Evolutionary conservation across 2,797 vertebrate genomes (phyloP), one percentile per base, ranked within the genome.

Genomic region (Crenichthys baileyi): DNA sequence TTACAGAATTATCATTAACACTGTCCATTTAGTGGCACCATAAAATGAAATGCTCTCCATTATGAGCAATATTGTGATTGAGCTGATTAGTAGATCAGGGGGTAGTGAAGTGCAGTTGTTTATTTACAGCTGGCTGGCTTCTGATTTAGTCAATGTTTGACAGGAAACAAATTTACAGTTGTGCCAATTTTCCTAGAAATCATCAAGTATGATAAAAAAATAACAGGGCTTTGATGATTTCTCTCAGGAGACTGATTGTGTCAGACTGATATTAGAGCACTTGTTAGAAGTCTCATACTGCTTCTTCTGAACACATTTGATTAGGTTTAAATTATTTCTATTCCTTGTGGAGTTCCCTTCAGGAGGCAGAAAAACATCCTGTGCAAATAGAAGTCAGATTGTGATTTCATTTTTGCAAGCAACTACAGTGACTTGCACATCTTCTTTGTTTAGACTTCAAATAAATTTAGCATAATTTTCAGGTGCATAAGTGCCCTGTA

Each of bases 151-250:
- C 85, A 89, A 92, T 90, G 85, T 92, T 90, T 93, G 90, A 93
- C 93, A 93, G 90, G 92, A 92, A 68, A 94, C 91, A 94, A 92
- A 93, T 95, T 92, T 89, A 89, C 88, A 93, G 91, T 91, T 84
- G 73, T 89, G 90, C 83, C 88, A 90, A 91, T 94, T 94, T 94
- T 92, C 86, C 88, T 84, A 60, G 15, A 88, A 92, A 89, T 79
- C 87, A 90, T 87, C 78, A 75, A 72, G 88, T 86, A 48, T 91
- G 86, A 90, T 93, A 56, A 86, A 94, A 94, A 68, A 90, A 94
- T 91, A 94, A 90, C 85, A 56, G 80, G 74, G 78, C 82, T 91
- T 89, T 93, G 91, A 92, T 94, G 90, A 88, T 89, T 91, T 83
- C 84, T 93, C 93, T 90, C 91, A 12, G 92, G 88, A 91, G 91